A percentile compares a stretch with the other conserved stretches of the same genome.
These are phyloP conservation scores for Hybos culiciformis DNA, from an alignment of 2,888 invertebrate species.

Conservation along the genomic window DNA sequence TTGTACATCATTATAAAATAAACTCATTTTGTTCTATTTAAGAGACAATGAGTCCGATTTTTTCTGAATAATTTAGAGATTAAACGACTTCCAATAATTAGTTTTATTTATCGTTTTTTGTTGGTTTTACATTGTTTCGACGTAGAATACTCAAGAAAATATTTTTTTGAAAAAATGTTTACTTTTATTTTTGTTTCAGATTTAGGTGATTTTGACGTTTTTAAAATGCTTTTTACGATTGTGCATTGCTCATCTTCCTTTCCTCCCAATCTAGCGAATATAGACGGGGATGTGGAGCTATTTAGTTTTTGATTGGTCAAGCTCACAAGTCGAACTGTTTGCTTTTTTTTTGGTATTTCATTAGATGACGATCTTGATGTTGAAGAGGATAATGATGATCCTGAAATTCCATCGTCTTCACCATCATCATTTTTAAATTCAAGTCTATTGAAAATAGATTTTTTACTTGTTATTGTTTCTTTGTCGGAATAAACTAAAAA, in stretches of 20 bases:
- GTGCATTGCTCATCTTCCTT: constrained; percentile 16
- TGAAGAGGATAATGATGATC: constrained; percentile 1
- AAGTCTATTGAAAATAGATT: constrained; percentile 28
- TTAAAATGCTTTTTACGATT: constrained; percentile 28
- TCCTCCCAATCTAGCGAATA: constrained; percentile 32
- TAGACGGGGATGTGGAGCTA: constrained; percentile 25
- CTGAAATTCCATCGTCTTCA: constrained; percentile 17
- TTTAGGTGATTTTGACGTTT: constrained; percentile 21
- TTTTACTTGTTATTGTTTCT: constrained; percentile 20
- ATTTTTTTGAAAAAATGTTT: background rate
- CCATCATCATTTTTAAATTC: constrained; percentile 15
- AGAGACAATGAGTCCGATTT: too few species aligned
- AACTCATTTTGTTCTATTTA: too few species aligned
- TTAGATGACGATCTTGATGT: constrained; percentile 8
- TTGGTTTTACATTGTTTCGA: too few species aligned
- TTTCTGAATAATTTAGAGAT: too few species aligned
- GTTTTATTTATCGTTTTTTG: too few species aligned
- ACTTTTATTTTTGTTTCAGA: constrained; percentile 12
- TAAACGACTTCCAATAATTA: too few species aligned
- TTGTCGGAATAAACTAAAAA: constrained; percentile 28
- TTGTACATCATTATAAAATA: too few species aligned
- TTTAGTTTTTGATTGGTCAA: constrained; percentile 13
- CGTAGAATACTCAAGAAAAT: too few species aligned
- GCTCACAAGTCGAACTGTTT: constrained; percentile 22
- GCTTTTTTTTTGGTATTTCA: constrained; percentile 15